Conservation (phyloP, 37 sponge, comb jelly and placozoan genomes). For the Axinella damicornis region DNA sequence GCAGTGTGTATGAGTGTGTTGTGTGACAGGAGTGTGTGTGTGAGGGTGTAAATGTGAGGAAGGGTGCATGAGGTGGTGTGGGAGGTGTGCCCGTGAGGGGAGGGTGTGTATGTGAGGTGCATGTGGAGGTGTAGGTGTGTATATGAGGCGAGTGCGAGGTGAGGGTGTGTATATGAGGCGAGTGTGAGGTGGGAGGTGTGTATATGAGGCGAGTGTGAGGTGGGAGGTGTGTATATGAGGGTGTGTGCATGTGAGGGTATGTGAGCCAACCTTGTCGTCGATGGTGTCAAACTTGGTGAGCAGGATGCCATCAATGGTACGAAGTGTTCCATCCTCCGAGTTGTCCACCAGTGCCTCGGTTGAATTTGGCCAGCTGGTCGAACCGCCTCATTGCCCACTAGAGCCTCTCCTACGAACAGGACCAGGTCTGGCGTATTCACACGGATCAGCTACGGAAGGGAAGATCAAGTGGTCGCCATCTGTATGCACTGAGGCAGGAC, state of each 20-base stretch:
- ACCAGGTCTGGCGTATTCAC: constrained; percentile 91
- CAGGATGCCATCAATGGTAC: constrained; percentile 93
- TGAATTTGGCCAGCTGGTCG: constrained; percentile 96
- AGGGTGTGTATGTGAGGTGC: background rate
- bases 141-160: background rate
- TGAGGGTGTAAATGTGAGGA: too few relatives aligned
- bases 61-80: background rate
- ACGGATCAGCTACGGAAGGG: constrained; percentile 69
- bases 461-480: too few relatives aligned
- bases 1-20: too few relatives aligned
- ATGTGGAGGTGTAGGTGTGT: background rate
- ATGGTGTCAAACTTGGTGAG: constrained; percentile 98
- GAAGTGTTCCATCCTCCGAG: constrained; percentile 61
- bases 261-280: constrained; percentile 88
- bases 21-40: too few relatives aligned
- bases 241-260: background rate
- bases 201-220: constrained; percentile 13
- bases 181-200: background rate
- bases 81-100: background rate
- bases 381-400: constrained; percentile 98
- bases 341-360: constrained; percentile 88
- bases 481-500: too few relatives aligned
- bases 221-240: background rate
- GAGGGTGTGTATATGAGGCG: too few relatives aligned
- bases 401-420: constrained; percentile 97